A percentile compares a stretch with the other conserved stretches of the same genome.
Conservation (phyloP, 2,113 vertebrate genomes). For the Lophochroa leadbeateri region DNA sequence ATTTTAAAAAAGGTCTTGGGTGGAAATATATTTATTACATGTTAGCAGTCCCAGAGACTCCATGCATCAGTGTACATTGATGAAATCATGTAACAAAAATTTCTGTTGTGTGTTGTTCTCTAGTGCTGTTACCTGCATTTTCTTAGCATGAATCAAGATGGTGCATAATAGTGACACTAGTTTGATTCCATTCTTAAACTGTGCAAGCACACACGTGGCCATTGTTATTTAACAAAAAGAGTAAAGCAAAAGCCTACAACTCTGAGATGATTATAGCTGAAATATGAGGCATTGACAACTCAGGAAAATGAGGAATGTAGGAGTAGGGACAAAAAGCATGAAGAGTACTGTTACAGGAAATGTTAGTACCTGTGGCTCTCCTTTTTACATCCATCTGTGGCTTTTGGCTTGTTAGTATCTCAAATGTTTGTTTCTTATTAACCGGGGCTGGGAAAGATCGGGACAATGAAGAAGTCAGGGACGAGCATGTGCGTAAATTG, state of each 20-base stretch:
- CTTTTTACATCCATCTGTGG: not conserved
- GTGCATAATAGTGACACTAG: not conserved
- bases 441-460: not conserved
- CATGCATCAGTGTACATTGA: not conserved
- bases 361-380: not conserved
- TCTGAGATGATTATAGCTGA: not conserved
- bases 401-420: not conserved
- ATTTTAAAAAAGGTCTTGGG: not conserved
- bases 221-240: not conserved
- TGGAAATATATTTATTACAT: not conserved
- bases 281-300: not conserved
- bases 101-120: not conserved
- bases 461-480: not conserved
- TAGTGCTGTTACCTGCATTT: not conserved
- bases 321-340: not conserved
- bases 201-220: not conserved
- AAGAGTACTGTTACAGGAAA: not conserved
- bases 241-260: not conserved
- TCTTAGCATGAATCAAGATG: not conserved
- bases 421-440: not conserved
- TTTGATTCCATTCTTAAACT: not conserved
- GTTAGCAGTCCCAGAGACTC: not conserved
- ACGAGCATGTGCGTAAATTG: not conserved
- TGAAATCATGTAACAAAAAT: not conserved
- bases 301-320: not conserved